Evolutionary conservation across 2,113 vertebrate genomes (phyloP).

Genomic region (Craseonycteris thonglongyai): DNA sequence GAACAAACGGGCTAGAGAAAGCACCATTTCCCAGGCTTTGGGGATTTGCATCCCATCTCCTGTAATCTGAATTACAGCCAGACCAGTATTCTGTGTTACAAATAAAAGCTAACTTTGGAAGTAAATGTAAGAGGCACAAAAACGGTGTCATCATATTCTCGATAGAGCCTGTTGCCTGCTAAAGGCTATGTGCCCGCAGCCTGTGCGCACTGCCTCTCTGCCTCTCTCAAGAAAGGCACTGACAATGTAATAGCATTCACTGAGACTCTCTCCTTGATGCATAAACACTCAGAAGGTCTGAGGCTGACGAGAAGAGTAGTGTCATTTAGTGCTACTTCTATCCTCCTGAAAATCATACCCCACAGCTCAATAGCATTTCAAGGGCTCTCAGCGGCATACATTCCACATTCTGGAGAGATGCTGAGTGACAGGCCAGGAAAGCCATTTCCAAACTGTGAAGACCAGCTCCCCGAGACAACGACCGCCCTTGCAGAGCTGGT

Average conservation of each 20-base stretch:
- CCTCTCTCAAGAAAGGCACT: background rate
- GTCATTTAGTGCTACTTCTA: rapidly evolving
- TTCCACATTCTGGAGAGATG: rapidly evolving
- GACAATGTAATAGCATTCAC: background rate
- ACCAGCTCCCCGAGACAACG: background rate
- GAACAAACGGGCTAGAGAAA: background rate
- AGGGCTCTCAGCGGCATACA: rapidly evolving
- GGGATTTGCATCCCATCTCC: no score
- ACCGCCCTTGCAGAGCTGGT: rapidly evolving
- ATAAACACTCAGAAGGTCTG: background rate
- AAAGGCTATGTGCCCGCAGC: background rate
- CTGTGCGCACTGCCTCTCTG: background rate
- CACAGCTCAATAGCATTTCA: rapidly evolving
- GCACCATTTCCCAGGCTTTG: background rate
- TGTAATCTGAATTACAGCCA: no score
- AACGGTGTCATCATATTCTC: background rate
- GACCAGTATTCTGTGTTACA: background rate
- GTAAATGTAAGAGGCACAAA: background rate
- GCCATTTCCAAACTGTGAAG: background rate
- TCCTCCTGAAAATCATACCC: background rate
- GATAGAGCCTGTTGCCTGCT: background rate
- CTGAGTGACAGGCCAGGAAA: background rate
- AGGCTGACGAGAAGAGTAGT: background rate
- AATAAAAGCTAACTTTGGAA: background rate
- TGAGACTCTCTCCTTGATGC: background rate